Base-by-base conservation (phyloP, 2,113 vertebrate species). In the Pangasianodon gigas region DNA sequence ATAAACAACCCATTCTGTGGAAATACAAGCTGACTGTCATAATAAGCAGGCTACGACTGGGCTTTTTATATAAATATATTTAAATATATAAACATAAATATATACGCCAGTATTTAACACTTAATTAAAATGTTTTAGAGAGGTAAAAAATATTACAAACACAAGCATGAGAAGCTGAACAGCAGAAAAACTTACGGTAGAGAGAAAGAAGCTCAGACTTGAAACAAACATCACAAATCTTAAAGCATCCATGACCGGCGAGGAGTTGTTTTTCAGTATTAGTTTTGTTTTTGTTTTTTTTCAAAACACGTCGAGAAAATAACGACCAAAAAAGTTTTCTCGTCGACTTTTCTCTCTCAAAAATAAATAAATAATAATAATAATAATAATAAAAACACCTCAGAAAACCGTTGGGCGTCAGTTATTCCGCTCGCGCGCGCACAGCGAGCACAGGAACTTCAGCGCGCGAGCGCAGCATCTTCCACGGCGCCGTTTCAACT, bases 181-280 rank as follows among this genome's bases (percentile, higher is more conserved):
- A 26, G 26, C 4, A 79, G 4, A 48, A 51, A 14, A 69, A 90
- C 91, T 91, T 91, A 91, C 91, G 8, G 51, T 52, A 29, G 85
- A 87, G 5, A 89, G 32, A 18, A 87, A 41, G n/a, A 75, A 67
- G 60, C 74, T 88, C 79, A 91, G 85, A 44, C 58, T 91, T 77
- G 89, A 89, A 81, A 84, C 85, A 85, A 85, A 65, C 24, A 89
- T 83, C 81, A 91, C n/a, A 65, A 74, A 79, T 80, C 84, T 92
- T 60, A 93, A 84, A 48, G 88, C 89, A 85, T 92, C 92, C 95
- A 95, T 95, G 65, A 84, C 88, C 84, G 62, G 62, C 32, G 4
- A 51, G 4, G 19, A 60, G 19, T 41, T 51, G 9, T 60, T 44
- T 6, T 14, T 41, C 37, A 37, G 1, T 84, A 13, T 21, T 44